Evolutionary conservation across 1,140 invertebrate genomes (phyloP).

Genomic region (Drosophila pruinosa): DNA sequence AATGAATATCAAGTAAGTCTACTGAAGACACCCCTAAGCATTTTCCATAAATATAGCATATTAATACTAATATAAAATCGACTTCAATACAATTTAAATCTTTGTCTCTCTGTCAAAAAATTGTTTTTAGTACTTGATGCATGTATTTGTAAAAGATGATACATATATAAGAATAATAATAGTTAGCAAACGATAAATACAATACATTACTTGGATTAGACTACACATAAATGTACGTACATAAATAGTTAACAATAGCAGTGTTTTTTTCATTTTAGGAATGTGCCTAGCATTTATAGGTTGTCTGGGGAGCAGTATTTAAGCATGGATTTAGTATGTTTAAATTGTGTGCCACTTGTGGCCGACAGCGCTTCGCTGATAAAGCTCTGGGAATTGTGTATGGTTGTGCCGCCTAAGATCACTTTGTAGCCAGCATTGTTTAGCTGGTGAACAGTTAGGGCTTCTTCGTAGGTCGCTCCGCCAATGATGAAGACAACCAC

Average conservation of each 20-base stretch:
- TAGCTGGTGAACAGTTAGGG: constrained; percentile 92
- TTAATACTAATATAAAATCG: not conserved
- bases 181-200: not conserved
- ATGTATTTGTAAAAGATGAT: constrained; percentile 25
- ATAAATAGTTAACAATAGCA: constrained; percentile 76
- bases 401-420: constrained; percentile 93
- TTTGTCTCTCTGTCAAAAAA: not conserved
- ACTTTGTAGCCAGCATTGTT: constrained; percentile 92
- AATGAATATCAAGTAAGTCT: too few relatives aligned
- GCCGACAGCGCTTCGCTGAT: constrained; percentile 87
- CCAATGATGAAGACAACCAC: constrained; percentile 98
- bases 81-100: not conserved
- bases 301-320: constrained; percentile 78
- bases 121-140: not conserved
- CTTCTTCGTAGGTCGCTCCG: constrained; percentile 98
- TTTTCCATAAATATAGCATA: not conserved
- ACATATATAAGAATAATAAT: constrained; percentile 34
- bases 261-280: constrained; percentile 10
- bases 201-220: constrained; percentile 36
- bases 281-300: constrained; percentile 45
- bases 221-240: constrained; percentile 41
- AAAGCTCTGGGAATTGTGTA: constrained; percentile 95
- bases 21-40: too few relatives aligned
- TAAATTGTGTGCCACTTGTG: constrained; percentile 84
- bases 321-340: constrained; percentile 83